Evolutionary conservation across 2,888 invertebrate genomes (phyloP).

Genomic region (Drosophila demipolita): DNA sequence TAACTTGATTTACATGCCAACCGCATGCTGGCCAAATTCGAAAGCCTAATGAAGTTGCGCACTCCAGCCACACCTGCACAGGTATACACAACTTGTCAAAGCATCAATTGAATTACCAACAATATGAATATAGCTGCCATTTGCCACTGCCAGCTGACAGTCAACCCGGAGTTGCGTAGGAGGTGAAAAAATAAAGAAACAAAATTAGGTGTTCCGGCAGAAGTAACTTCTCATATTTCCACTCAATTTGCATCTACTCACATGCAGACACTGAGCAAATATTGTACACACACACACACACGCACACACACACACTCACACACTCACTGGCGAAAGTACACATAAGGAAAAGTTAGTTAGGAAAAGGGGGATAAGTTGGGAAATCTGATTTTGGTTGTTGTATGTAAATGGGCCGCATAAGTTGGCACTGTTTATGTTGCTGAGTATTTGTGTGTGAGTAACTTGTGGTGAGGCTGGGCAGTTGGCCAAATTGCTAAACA

Average conservation of each 20-base stretch:
- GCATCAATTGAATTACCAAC: slow-evolving; percentile 1
- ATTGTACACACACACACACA: not conserved
- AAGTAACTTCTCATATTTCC: slow-evolving; percentile 6
- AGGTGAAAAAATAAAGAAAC: not conserved
- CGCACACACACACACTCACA: not conserved
- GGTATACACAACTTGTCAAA: slow-evolving; percentile 21
- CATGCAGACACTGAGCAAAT: slow-evolving; percentile 13
- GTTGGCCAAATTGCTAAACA: slow-evolving; percentile 45
- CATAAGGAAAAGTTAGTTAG: not conserved
- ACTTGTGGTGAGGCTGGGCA: slow-evolving; percentile 10
- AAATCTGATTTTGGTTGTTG: not conserved
- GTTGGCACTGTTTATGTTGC: slow-evolving; percentile 17
- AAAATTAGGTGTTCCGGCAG: slow-evolving; percentile 12
- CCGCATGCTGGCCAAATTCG: not conserved
- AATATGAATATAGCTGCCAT: not conserved
- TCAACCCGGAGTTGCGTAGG: not conserved
- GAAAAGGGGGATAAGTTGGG: too few relatives aligned
- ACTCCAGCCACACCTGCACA: not conserved
- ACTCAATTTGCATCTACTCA: slow-evolving; percentile 12
- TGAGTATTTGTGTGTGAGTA: too few relatives aligned
- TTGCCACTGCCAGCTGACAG: not conserved
- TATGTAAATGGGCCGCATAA: slow-evolving; percentile 13
- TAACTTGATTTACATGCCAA: slow-evolving; percentile 31
- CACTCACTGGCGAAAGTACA: not conserved
- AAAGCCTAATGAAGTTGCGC: not conserved